phyloP scores from a whole-genome alignment of 2,888 invertebrate species.

The Yponomeuta evonymella region DNA sequence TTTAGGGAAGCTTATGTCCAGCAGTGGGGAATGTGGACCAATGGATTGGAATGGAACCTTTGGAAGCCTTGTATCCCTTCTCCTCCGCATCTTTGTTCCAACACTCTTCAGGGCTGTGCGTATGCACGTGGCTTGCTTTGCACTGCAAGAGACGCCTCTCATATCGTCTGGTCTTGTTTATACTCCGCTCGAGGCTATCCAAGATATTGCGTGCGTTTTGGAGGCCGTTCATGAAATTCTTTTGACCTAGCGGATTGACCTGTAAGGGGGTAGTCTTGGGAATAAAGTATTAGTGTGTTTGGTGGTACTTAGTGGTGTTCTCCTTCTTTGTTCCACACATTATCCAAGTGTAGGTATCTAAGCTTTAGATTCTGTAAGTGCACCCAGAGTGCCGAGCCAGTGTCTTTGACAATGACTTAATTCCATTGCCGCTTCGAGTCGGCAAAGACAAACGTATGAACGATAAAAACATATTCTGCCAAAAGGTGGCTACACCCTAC shows the following conservation, averaged over 20 bases:
- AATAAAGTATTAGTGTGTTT: background rate
- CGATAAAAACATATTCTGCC: too few species aligned
- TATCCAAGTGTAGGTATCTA: too few species aligned
- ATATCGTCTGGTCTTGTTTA: constrained; percentile 47
- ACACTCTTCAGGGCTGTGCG: constrained; percentile 37
- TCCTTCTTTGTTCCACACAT: too few species aligned
- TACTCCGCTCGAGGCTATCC: constrained; percentile 43
- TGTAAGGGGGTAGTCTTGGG: background rate
- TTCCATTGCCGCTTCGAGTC: too few species aligned
- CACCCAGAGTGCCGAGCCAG: too few species aligned
- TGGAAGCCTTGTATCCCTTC: constrained; percentile 22
- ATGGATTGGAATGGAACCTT: constrained; percentile 18
- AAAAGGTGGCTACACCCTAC: too few species aligned
- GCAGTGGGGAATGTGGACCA: too few species aligned
- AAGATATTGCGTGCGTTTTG: constrained; percentile 49
- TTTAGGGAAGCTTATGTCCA: too few species aligned
- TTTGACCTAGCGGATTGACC: constrained; percentile 26
- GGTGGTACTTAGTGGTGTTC: too few species aligned
- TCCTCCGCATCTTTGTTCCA: constrained; percentile 37
- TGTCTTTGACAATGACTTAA: too few species aligned
- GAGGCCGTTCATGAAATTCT: constrained; percentile 45
- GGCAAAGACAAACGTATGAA: too few species aligned
- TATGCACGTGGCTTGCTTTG: constrained; percentile 42
- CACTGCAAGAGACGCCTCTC: constrained; percentile 48
- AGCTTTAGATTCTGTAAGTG: too few species aligned